Evolutionary conservation across 2,888 invertebrate species (phyloP), one percentile per base, ranked within the genome.

Genomic region (Amphimallon solstitiale): DNA sequence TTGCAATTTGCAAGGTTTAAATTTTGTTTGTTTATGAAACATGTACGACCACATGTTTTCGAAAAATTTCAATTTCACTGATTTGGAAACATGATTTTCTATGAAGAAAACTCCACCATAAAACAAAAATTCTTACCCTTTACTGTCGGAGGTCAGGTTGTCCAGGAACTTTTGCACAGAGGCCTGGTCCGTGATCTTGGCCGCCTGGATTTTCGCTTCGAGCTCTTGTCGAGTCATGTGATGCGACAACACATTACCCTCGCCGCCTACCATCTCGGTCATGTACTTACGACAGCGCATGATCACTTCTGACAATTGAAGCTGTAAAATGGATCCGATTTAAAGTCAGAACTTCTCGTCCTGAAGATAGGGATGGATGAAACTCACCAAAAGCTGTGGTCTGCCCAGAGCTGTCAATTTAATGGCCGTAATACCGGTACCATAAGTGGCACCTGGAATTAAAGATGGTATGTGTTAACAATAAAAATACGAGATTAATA

Each of bases 381-480:
- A 37, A 87, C 90, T 88, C 85, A 98, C 97, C 87, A 97, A 85
- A 75, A 99, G 86, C 81, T 98, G 97, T 54, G 99, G 99, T 79
- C 98, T 90, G 75, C 98, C 98, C 38, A 99, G 87, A 6, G 99
- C 98, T 34, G 98, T 99, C 75, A 99, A 84, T 85, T 99, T 99
- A 69, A 99, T 90, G 43, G 98, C 99, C 78, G 97, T 96, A 77
- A 99, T 92, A 40, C 99, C 99, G 19, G 97, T 95, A 70, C 95
- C 94, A 81, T 93, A 91, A 35, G 97, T 97, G 64, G 93, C 91
- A 77, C 91, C 97, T 96, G 84, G 70, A 88, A 87, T 70, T 68
- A 74, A 77, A 71, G 72, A 40, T n/a, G 17, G 35, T 9, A 10
- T 21, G 10, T 40, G 7, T 40, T 17, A 17, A 14, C 2, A 46